Conservation (phyloP, 2,113 vertebrate genomes). For the Butastur rufipennis region DNA sequence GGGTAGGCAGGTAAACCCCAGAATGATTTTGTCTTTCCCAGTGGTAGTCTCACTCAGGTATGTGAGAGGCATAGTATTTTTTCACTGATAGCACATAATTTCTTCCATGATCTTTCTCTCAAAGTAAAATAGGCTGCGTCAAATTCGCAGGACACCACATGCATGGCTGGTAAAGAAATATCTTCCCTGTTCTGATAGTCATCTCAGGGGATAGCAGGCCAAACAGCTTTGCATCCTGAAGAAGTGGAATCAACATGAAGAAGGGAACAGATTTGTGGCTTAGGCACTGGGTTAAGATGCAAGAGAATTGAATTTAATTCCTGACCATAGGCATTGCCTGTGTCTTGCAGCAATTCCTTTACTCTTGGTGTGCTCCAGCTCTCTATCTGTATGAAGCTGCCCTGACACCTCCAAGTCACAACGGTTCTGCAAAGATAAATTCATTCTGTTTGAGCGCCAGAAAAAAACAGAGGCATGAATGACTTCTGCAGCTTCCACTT, state of each 20-base stretch:
- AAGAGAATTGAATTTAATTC: neutral
- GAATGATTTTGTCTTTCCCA: neutral
- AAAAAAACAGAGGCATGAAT: neutral
- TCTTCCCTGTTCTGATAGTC: neutral
- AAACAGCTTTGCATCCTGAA: neutral
- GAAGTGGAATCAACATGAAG: neutral
- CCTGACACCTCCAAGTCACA: neutral
- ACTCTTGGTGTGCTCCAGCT: neutral
- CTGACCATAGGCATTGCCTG: neutral
- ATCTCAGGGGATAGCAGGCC: neutral
- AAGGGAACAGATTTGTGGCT: neutral
- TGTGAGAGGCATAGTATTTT: neutral
- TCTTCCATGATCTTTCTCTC: neutral
- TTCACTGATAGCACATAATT: neutral
- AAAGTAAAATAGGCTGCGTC: neutral
- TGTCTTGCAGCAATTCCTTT: neutral
- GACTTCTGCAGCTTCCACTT: neutral
- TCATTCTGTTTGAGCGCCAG: neutral
- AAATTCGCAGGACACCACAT: fast-evolving
- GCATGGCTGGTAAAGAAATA: neutral
- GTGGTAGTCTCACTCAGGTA: neutral
- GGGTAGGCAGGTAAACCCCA: neutral
- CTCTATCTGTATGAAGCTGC: neutral
- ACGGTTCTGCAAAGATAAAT: neutral
- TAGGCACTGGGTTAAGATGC: neutral